Conservation (phyloP, 2,113 vertebrate genomes). For the Climacteris rufus region DNA sequence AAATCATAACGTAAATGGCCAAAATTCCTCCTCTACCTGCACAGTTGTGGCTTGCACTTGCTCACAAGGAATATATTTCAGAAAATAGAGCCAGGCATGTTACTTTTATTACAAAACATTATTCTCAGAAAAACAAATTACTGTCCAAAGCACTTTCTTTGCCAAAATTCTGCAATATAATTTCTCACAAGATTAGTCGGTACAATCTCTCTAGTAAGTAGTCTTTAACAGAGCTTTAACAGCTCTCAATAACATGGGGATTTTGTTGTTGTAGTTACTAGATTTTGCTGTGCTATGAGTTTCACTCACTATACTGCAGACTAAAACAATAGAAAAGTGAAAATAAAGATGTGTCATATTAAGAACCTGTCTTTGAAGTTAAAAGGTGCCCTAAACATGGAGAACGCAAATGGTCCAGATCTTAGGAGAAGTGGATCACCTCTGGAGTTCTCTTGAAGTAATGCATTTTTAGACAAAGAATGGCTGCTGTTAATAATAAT, state of each 20-base stretch:
- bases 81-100: not conserved
- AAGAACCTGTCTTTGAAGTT: not conserved
- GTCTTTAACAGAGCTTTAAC: not conserved
- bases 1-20: not conserved
- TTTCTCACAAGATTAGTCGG: not conserved
- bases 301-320: not conserved
- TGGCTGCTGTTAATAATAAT: not conserved
- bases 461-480: not conserved
- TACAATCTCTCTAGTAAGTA: not conserved
- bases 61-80: not conserved
- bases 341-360: not conserved
- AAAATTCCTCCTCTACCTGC: not conserved
- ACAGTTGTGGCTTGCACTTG: not conserved
- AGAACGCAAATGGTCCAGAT: not conserved
- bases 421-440: not conserved
- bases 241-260: not conserved
- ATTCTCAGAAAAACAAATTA: not conserved
- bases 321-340: not conserved
- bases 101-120: not conserved
- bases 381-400: not conserved
- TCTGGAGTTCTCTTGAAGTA: not conserved
- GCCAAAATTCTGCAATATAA: not conserved
- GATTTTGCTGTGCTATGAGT: not conserved
- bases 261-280: not conserved
- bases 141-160: not conserved